phyloP scores from a whole-genome alignment of 2,113 vertebrate genomes.

The Alethe castanea region DNA sequence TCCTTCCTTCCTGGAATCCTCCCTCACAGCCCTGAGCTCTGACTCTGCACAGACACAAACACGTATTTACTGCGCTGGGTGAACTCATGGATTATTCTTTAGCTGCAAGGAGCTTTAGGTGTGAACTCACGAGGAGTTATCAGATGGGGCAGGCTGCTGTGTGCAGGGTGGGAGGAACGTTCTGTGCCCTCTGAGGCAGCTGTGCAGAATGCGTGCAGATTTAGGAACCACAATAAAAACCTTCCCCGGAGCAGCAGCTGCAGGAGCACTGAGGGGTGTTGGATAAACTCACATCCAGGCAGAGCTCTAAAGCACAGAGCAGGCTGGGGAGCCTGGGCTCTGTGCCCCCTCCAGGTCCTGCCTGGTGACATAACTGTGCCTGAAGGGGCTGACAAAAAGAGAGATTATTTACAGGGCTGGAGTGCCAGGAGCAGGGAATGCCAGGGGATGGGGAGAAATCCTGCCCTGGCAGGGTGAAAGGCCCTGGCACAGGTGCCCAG shows the following conservation, averaged over 20 bases:
- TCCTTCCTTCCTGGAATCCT: no score
- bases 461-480: no score
- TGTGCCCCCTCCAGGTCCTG: neutral
- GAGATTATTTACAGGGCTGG: no score
- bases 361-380: neutral
- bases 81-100: neutral
- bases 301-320: neutral
- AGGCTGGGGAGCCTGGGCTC: rapidly evolving
- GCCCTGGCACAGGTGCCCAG: neutral
- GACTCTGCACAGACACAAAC: neutral
- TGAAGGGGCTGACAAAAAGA: no score
- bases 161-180: neutral
- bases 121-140: neutral
- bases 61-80: neutral
- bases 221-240: neutral
- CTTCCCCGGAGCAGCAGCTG: neutral
- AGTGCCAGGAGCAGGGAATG: no score
- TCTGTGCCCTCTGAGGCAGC: neutral
- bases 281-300: neutral
- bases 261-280: no score
- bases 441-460: no score
- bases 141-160: neutral
- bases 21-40: neutral
- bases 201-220: rapidly evolving
- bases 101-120: neutral